Conservation (phyloP, 2,888 invertebrate genomes). For the Thysanoteuthis rhombus region DNA sequence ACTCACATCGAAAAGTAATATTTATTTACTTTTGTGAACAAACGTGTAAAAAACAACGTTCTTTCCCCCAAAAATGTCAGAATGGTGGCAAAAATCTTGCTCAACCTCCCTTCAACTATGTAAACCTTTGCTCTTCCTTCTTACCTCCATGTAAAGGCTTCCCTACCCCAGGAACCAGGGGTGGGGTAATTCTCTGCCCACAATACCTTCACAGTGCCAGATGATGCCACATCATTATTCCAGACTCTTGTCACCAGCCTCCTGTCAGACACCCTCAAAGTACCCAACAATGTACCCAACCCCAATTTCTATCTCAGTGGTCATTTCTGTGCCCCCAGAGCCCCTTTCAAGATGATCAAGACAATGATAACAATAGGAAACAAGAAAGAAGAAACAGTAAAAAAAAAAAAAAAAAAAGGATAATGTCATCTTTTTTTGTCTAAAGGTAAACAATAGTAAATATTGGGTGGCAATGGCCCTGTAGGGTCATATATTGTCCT, state of each 20-base stretch:
- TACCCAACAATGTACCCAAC: too few species aligned
- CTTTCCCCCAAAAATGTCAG: not conserved
- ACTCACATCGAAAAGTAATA: not conserved
- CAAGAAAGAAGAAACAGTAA: too few species aligned
- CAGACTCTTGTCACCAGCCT: not conserved
- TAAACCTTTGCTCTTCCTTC: not conserved
- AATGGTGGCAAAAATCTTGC: not conserved
- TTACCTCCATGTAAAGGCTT: not conserved
- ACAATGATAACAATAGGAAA: too few species aligned
- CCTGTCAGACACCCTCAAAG: not conserved
- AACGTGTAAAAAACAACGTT: not conserved
- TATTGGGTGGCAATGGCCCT: not conserved
- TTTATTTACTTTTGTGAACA: not conserved
- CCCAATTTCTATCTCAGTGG: not conserved
- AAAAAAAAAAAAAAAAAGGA: too few species aligned
- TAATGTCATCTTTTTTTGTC: too few species aligned
- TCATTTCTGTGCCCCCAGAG: not conserved
- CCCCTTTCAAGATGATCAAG: not conserved
- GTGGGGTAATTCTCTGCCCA: not conserved
- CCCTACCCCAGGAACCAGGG: not conserved
- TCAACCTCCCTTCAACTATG: not conserved
- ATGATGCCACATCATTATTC: constrained; percentile 12
- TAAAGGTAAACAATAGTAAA: not conserved
- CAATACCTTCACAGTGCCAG: not conserved
- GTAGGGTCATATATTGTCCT: not conserved